Base-by-base conservation (phyloP, 2,888 invertebrate genomes). In the Anoplius nigerrimus region DNA sequence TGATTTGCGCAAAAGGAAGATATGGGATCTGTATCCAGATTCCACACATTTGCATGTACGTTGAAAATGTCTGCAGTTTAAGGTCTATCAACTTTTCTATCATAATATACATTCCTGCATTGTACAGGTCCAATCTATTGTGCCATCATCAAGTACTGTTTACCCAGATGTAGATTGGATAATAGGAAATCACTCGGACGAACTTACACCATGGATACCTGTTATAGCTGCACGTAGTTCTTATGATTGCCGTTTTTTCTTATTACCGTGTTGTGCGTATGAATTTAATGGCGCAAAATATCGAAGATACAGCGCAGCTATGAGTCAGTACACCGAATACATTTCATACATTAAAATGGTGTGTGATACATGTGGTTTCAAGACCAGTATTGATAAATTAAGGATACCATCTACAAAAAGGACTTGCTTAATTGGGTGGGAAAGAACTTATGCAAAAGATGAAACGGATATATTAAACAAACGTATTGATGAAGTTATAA, bases 141-240 rank as follows among this genome's bases (percentile, higher is more conserved):
- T 91, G 66, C 95, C 95, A 56, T 93, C 93, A 11, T 92, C 93
- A 72, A 86, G 91, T 59, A 91, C 91, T 71, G 84, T 92, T 52
- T 96, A 94, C 83, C 92, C 94, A 8, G 91, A 93, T n/a, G 91
- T 91, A 27, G 95, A 97, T 84, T 98, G 98, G 98, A 90, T 99
- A 59, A 97, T 99, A 86, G 99, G 99, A 60, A 99, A 99, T 89
- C 99, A 99, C 90, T 98, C 98, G 15, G 99, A 99, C 90, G 99
- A 99, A 88, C 90, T 99, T n/a, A 98, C 99, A 8, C 98, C 98
- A 0, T 99, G 99, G 99, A 94, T 99, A 82, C 98, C 99, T 20
- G 94, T 98, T 0, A 93, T 99, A 80, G 95, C 98, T 24, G 93
- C 96, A 0, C 91, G 92, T 65, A 94, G 95, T 89, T 94, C 94